Conservation (phyloP, 2,797 vertebrate species). For the Sebastes matsubarae region DNA sequence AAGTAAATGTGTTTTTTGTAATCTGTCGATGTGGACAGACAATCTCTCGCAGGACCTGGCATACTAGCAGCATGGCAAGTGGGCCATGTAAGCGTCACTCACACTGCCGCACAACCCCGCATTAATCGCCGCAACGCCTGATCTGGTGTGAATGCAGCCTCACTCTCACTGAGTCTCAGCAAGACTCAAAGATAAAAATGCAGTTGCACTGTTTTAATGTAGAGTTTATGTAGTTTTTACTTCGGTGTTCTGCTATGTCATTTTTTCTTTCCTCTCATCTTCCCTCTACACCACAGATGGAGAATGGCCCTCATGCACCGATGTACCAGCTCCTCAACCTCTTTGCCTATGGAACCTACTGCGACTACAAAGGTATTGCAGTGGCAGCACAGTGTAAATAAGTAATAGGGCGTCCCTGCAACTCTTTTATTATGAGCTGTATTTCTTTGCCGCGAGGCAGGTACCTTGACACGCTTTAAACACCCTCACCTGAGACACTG, state of each 20-base stretch:
- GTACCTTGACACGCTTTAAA: constrained; percentile 45
- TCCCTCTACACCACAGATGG: constrained; percentile 74
- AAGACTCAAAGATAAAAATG: constrained; percentile 24
- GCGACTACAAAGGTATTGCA: constrained; percentile 93
- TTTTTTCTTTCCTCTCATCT: constrained; percentile 27
- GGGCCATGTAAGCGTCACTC: not conserved
- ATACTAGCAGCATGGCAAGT: not conserved
- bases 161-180: not conserved
- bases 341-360: constrained; percentile 96
- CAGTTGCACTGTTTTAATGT: not conserved
- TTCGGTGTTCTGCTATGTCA: constrained; percentile 22
- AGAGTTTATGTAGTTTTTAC: constrained; percentile 15
- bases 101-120: not conserved
- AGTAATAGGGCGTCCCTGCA: constrained; percentile 62
- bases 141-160: not conserved
- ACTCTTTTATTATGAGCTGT: constrained; percentile 71
- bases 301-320: constrained; percentile 89
- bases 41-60: not conserved
- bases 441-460: constrained; percentile 58
- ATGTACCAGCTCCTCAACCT: constrained; percentile 94
- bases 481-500: constrained; percentile 40
- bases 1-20: not conserved
- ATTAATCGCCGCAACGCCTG: not conserved
- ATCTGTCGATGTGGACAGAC: not conserved
- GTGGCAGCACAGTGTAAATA: constrained; percentile 70